Evolutionary conservation across 2,888 invertebrate species (phyloP).

Genomic region (Tiphia femorata): DNA sequence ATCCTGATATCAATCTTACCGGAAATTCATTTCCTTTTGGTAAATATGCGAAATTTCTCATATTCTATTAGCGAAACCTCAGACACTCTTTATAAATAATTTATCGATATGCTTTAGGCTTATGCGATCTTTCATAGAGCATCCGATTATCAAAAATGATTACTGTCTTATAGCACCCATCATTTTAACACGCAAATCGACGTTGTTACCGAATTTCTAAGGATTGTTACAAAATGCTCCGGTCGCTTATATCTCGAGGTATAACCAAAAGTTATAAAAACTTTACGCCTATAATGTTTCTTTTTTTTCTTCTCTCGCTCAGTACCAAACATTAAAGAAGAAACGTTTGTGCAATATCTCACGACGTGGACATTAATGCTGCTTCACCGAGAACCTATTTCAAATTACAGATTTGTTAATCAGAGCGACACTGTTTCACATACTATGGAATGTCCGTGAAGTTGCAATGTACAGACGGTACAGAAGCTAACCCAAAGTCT

Average conservation of each 20-base stretch:
- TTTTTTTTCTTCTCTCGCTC: neutral
- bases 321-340: neutral
- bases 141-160: neutral
- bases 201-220: slow-evolving; percentile 8
- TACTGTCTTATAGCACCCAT: slow-evolving; percentile 38
- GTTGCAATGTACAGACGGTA: slow-evolving; percentile 8
- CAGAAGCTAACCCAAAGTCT: slow-evolving; percentile 22
- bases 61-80: no score
- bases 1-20: slow-evolving; percentile 29
- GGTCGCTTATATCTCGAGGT: neutral
- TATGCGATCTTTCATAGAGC: neutral
- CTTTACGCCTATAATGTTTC: neutral
- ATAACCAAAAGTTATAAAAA: neutral
- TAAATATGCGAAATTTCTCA: slow-evolving; percentile 1
- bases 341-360: slow-evolving; percentile 1
- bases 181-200: slow-evolving; percentile 1
- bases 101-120: neutral
- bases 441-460: slow-evolving; percentile 35
- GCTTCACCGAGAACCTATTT: neutral
- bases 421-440: slow-evolving; percentile 11
- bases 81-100: no score
- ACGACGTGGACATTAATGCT: neutral
- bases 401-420: neutral
- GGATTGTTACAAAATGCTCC: neutral
- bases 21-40: neutral